Percentiles rank a stretch among this genome's conserved stretches.
These are phyloP conservation scores for Litoditis marina DNA, from an alignment of 2,888 invertebrate genomes.

Conservation along the genomic window DNA sequence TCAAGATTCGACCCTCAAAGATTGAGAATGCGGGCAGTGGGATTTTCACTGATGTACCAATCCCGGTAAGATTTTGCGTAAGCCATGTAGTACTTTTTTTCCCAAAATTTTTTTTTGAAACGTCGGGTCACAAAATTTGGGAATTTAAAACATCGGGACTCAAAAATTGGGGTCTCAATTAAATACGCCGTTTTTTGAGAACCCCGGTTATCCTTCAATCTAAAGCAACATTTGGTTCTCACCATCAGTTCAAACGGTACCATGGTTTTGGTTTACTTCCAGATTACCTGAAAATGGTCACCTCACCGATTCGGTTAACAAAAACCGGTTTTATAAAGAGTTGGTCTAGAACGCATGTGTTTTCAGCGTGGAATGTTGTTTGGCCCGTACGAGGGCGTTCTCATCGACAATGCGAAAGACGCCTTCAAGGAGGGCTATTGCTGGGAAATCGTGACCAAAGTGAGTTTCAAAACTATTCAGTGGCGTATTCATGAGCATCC, in stretches of 20 bases:
- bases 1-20: slow-evolving; percentile 34
- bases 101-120: no score
- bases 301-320: background rate
- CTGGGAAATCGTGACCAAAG: slow-evolving; percentile 32
- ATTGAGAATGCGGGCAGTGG: slow-evolving; percentile 48
- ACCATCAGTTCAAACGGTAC: background rate
- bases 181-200: no score
- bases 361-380: slow-evolving; percentile 46
- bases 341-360: background rate
- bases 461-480: background rate
- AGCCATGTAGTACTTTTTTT: no score
- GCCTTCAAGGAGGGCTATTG: slow-evolving; percentile 41
- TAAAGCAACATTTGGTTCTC: no score
- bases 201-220: no score
- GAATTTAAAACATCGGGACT: no score
- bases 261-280: background rate
- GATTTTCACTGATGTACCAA: slow-evolving; percentile 34
- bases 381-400: slow-evolving; percentile 40
- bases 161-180: no score
- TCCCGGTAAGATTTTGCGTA: slow-evolving; percentile 40
- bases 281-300: no score
- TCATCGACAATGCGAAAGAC: slow-evolving; percentile 21
- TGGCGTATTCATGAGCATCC: no score
- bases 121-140: no score
- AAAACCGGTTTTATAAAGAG: slow-evolving; percentile 4